Percentiles rank a stretch among this genome's conserved stretches.
These are phyloP conservation scores for Denticeps clupeoides DNA, from an alignment of 2,797 vertebrate species.

Conservation along the genomic window DNA sequence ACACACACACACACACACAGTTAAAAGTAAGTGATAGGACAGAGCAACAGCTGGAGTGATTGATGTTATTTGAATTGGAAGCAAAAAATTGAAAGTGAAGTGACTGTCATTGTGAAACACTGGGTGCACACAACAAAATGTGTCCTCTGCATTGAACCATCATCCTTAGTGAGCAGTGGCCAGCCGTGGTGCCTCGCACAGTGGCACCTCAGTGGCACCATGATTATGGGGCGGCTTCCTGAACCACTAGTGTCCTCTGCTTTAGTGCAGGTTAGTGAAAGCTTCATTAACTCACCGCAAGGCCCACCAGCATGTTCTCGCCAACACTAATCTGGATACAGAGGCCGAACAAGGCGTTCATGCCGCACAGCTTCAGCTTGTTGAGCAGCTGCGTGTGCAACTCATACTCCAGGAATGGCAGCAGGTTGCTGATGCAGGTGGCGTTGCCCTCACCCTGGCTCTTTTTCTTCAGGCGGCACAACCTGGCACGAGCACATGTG, in stretches of 20 bases:
- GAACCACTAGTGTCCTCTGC: no score
- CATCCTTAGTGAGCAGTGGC: no score
- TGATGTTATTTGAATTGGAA: no score
- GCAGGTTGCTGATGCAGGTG: constrained; percentile 84
- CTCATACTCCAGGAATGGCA: constrained; percentile 98
- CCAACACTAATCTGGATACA: constrained; percentile 92
- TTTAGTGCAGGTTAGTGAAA: no score
- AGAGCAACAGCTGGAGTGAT: background rate
- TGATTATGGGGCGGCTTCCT: no score
- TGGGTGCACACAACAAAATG: no score
- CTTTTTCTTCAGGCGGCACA: constrained; percentile 95
- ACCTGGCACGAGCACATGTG: constrained; percentile 51
- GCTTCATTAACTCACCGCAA: constrained; percentile 79
- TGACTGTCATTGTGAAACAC: no score
- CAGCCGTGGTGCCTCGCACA: no score
- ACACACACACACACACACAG: background rate
- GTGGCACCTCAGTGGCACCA: no score
- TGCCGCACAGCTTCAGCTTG: constrained; percentile 88
- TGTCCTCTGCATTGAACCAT: no score
- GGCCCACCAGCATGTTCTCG: constrained; percentile 90
- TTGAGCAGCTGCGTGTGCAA: constrained; percentile 97
- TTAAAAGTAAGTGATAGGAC: background rate
- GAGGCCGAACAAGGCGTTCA: constrained; percentile 93
- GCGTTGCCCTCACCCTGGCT: constrained; percentile 95
- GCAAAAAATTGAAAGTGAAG: no score